phyloP scores from a whole-genome alignment of 1,140 invertebrate genomes.

The Drosophila malerkotliana region DNA sequence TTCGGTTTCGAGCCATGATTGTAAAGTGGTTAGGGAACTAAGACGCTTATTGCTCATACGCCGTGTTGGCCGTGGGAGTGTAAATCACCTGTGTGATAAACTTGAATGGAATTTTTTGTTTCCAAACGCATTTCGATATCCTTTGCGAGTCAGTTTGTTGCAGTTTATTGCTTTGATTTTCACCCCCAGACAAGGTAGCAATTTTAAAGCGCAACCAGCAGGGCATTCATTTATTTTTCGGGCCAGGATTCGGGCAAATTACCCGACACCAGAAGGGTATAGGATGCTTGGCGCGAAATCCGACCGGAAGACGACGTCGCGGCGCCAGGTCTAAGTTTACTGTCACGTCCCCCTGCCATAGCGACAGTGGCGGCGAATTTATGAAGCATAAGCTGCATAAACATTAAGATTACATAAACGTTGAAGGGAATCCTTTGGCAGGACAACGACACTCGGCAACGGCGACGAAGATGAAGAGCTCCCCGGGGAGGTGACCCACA shows the following conservation, averaged over 20 bases:
- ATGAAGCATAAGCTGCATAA: slow-evolving; percentile 81
- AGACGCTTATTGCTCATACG: slow-evolving; percentile 10
- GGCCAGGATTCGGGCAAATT: slow-evolving; percentile 19
- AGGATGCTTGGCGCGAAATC: slow-evolving; percentile 59
- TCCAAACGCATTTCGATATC: background rate
- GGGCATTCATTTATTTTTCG: background rate
- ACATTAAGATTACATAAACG: slow-evolving; percentile 81
- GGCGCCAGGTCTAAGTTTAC: slow-evolving; percentile 14
- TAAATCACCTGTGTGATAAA: background rate
- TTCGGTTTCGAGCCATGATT: background rate
- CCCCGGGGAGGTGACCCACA: background rate
- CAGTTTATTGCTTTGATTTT: background rate
- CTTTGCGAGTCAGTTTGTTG: background rate
- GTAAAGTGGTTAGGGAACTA: background rate
- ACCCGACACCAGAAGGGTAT: slow-evolving; percentile 20
- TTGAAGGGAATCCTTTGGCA: slow-evolving; percentile 54
- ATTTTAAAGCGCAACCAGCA: background rate
- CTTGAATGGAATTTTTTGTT: background rate
- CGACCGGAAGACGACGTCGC: slow-evolving; percentile 68
- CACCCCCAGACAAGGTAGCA: background rate
- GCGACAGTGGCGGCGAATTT: slow-evolving; percentile 52
- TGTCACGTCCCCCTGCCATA: background rate
- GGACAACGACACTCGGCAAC: slow-evolving; percentile 31
- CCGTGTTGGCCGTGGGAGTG: background rate
- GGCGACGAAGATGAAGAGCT: slow-evolving; percentile 1